Evolutionary conservation across 92 coral and sea anemone genomes (phyloP).

Genomic region (Porites cylindrica): DNA sequence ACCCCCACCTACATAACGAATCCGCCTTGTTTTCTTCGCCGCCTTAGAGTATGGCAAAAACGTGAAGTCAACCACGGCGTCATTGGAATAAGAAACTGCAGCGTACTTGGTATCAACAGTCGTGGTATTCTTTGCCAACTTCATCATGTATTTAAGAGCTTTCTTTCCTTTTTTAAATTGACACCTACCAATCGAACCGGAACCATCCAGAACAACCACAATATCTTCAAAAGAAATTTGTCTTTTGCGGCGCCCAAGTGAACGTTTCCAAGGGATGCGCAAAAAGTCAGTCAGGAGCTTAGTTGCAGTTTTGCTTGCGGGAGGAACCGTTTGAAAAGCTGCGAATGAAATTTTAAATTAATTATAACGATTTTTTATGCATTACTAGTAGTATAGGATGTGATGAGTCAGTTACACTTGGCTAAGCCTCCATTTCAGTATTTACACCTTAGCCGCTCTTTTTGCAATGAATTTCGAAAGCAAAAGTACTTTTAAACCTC

Average conservation of each 20-base stretch:
- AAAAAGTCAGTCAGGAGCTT: slow-evolving; percentile 25
- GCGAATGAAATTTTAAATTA: background rate
- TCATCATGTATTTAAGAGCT: slow-evolving; percentile 21
- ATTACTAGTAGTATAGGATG: too few relatives aligned
- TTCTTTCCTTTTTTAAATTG: slow-evolving; percentile 34
- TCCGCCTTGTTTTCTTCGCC: background rate
- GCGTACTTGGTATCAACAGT: background rate
- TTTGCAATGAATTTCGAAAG: too few relatives aligned
- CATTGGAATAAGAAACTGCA: slow-evolving; percentile 10
- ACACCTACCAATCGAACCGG: slow-evolving; percentile 31
- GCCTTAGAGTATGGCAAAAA: slow-evolving; percentile 12
- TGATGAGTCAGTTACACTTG: too few relatives aligned
- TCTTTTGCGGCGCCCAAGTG: background rate
- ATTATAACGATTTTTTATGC: background rate
- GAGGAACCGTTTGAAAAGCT: slow-evolving; percentile 23
- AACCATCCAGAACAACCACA: slow-evolving; percentile 41
- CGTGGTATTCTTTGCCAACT: background rate
- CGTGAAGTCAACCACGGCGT: slow-evolving; percentile 2
- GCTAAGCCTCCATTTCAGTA: too few relatives aligned
- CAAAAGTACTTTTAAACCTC: too few relatives aligned
- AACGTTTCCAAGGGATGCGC: background rate
- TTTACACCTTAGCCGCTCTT: too few relatives aligned
- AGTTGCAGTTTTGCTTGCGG: background rate
- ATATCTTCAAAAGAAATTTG: background rate
- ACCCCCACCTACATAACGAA: slow-evolving; percentile 4